These are phyloP conservation scores for Carassius auratus DNA, from an alignment of 2,113 vertebrate genomes.

Conservation along the genomic window DNA sequence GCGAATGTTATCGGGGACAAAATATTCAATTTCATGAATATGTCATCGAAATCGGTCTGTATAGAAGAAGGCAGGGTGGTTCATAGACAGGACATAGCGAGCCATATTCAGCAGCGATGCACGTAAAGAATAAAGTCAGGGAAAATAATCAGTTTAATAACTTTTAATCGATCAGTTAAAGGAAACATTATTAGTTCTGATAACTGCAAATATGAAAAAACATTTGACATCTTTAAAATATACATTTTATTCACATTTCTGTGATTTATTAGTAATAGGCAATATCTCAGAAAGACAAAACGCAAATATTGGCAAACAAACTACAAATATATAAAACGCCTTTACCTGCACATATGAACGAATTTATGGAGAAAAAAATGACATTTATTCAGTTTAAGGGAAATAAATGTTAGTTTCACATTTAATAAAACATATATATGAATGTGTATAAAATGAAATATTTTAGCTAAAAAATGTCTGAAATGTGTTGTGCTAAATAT, in stretches of 20 bases:
- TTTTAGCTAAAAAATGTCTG: background rate
- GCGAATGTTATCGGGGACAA: slow-evolving; percentile 17
- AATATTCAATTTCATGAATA: background rate
- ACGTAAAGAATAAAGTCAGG: slow-evolving; percentile 54
- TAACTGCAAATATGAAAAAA: background rate
- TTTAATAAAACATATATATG: background rate
- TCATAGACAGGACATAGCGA: slow-evolving; percentile 49
- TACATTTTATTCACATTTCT: background rate
- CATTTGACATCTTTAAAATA: slow-evolving; percentile 1
- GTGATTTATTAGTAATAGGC: background rate
- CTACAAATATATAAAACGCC: background rate
- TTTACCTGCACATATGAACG: background rate
- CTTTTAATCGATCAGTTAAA: slow-evolving; percentile 46
- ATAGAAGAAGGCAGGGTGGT: slow-evolving; percentile 55
- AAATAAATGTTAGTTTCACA: background rate
- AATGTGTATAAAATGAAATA: background rate
- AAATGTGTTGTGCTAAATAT: background rate
- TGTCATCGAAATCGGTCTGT: slow-evolving; percentile 48
- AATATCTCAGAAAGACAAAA: background rate
- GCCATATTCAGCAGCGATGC: slow-evolving; percentile 62
- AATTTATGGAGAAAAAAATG: background rate
- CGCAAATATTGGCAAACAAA: background rate
- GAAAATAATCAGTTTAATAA: slow-evolving; percentile 51
- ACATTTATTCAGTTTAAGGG: background rate
- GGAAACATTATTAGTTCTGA: background rate